phyloP scores from a whole-genome alignment of 2,113 vertebrate species.

The Oryzias javanicus region DNA sequence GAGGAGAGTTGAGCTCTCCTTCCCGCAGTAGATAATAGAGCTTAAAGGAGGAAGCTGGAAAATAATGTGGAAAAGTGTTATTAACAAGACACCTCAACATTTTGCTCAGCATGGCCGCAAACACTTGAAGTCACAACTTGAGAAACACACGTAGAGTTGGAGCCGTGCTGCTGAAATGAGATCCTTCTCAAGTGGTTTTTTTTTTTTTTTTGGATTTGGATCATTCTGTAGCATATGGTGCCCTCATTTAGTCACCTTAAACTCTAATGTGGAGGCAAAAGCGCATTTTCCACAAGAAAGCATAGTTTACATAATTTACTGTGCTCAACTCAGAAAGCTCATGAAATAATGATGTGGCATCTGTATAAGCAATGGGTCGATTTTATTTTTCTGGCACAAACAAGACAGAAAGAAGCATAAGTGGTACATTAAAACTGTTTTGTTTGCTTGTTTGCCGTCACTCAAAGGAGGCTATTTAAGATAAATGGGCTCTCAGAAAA shows the following conservation, averaged over 20 bases:
- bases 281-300: conserved; percentile 37
- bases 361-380: conserved; percentile 60
- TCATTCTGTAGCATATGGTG: conserved; percentile 43
- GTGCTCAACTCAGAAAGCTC: conserved; percentile 55
- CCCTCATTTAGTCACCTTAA: conserved; percentile 24
- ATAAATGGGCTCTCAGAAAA: conserved; percentile 63
- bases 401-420: conserved; percentile 57
- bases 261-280: conserved; percentile 47
- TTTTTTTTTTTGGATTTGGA: conserved; percentile 16
- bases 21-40: conserved; percentile 49
- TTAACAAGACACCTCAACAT: conserved; percentile 9
- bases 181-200: conserved; percentile 5
- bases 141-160: conserved; percentile 1
- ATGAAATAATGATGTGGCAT: conserved; percentile 76
- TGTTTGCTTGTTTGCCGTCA: conserved; percentile 70
- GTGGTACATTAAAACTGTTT: conserved; percentile 70
- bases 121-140: conserved; percentile 19
- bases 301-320: conserved; percentile 72
- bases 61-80: conserved; percentile 21
- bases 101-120: conserved; percentile 12
- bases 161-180: conserved; percentile 10
- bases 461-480: conserved; percentile 63
- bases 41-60: conserved; percentile 44
- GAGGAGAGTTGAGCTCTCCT: conserved; percentile 48
- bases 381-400: conserved; percentile 71